A percentile compares a stretch with the other conserved stretches of the same genome.
Conservation (phyloP, 64 coral and sea anemone species). For the Orbicella faveolata region DNA sequence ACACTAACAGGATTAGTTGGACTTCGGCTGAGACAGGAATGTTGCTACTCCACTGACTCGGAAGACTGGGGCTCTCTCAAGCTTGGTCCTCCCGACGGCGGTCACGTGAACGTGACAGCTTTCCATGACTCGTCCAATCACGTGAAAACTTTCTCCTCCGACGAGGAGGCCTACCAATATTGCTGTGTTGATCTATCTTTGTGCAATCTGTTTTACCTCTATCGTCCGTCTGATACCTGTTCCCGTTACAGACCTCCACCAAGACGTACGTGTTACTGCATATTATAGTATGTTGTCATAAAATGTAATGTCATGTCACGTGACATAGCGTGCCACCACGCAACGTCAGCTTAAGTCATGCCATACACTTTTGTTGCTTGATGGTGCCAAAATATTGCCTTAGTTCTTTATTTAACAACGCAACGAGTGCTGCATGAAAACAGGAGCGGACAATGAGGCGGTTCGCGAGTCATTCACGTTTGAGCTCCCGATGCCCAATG, state of each 20-base stretch:
- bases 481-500: too few relatives aligned
- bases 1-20: neutral
- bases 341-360: too few relatives aligned
- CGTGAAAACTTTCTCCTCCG: neutral
- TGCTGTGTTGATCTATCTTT: slow-evolving; percentile 37
- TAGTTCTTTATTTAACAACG: too few relatives aligned
- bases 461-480: too few relatives aligned
- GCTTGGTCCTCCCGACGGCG: too few relatives aligned
- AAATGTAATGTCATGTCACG: too few relatives aligned
- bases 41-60: slow-evolving; percentile 18
- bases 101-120: neutral
- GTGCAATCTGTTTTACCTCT: slow-evolving; percentile 35
- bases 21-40: neutral
- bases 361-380: too few relatives aligned
- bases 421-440: too few relatives aligned
- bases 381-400: too few relatives aligned
- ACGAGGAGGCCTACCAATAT: slow-evolving; percentile 21
- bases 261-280: slow-evolving; percentile 37
- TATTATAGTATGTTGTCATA: too few relatives aligned
- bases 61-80: neutral
- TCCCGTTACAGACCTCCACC: neutral
- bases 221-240: neutral
- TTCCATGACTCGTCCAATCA: neutral
- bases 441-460: too few relatives aligned
- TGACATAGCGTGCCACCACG: too few relatives aligned